Conservation (phyloP, 2,888 invertebrate genomes). For the Plagodis pulveraria region DNA sequence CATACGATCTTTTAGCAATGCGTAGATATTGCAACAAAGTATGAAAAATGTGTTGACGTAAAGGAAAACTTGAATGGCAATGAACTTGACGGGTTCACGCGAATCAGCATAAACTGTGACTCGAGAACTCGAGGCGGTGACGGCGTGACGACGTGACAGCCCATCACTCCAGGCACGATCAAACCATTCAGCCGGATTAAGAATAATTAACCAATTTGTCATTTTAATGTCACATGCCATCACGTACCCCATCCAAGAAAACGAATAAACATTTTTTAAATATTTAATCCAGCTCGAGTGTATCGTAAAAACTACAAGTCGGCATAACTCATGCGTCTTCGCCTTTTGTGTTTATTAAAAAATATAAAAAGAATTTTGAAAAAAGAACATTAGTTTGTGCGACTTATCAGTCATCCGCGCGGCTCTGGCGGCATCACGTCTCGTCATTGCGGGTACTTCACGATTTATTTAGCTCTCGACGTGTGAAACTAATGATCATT, state of each 20-base stretch:
- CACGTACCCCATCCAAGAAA: constrained; percentile 68
- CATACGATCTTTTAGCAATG: too few species aligned
- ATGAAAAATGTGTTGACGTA: constrained; percentile 16
- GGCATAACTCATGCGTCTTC: constrained; percentile 78
- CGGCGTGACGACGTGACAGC: constrained; percentile 52
- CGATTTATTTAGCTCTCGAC: constrained; percentile 57
- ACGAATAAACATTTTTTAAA: constrained; percentile 74
- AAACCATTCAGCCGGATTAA: constrained; percentile 77
- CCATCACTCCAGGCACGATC: constrained; percentile 67
- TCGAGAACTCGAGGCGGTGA: constrained; percentile 41
- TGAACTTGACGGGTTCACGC: constrained; percentile 54
- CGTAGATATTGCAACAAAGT: neutral
- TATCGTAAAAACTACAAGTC: constrained; percentile 82
- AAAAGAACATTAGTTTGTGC: constrained; percentile 80
- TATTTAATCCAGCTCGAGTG: constrained; percentile 77
- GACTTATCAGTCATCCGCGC: constrained; percentile 80
- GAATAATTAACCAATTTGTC: constrained; percentile 84
- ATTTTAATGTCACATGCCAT: constrained; percentile 85
- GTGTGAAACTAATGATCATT: constrained; percentile 65
- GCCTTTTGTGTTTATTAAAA: constrained; percentile 71
- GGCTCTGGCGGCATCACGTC: constrained; percentile 72
- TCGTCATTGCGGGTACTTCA: constrained; percentile 59
- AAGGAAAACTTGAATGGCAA: constrained; percentile 46
- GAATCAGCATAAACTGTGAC: constrained; percentile 31
- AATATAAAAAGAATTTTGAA: constrained; percentile 73